These are phyloP conservation scores for Rotaria macrura DNA, from an alignment of 2,888 invertebrate genomes.

Conservation along the genomic window DNA sequence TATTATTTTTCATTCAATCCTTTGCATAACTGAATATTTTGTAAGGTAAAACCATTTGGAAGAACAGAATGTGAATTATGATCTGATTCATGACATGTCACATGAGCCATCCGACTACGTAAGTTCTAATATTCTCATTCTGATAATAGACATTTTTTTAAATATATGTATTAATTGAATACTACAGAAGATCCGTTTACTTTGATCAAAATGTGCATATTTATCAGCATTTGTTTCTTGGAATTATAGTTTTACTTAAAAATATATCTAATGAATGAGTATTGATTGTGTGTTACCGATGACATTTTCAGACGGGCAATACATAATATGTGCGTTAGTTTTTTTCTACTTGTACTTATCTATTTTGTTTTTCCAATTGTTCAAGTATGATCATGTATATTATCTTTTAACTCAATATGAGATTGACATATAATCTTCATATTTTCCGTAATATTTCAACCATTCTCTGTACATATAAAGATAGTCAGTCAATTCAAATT, in stretches of 20 bases:
- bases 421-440: slow-evolving; percentile 37
- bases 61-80: too few relatives aligned
- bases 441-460: neutral
- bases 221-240: neutral
- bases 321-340: slow-evolving; percentile 70
- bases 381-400: slow-evolving; percentile 24
- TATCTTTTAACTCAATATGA: slow-evolving; percentile 39
- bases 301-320: slow-evolving; percentile 54
- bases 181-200: neutral
- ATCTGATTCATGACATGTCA: too few relatives aligned
- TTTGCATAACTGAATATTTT: too few relatives aligned
- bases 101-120: too few relatives aligned
- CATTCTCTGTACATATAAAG: slow-evolving; percentile 25
- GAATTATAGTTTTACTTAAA: slow-evolving; percentile 45
- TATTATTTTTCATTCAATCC: too few relatives aligned
- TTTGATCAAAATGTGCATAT: neutral
- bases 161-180: slow-evolving; percentile 24
- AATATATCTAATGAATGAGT: slow-evolving; percentile 52
- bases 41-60: too few relatives aligned
- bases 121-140: too few relatives aligned
- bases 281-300: slow-evolving; percentile 43
- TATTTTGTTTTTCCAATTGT: slow-evolving; percentile 59
- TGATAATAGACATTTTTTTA: too few relatives aligned
- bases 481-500: slow-evolving; percentile 22
- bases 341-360: slow-evolving; percentile 70